Evolutionary conservation across 1,140 invertebrate species (phyloP).

Genomic region (Drosophila asahinai): DNA sequence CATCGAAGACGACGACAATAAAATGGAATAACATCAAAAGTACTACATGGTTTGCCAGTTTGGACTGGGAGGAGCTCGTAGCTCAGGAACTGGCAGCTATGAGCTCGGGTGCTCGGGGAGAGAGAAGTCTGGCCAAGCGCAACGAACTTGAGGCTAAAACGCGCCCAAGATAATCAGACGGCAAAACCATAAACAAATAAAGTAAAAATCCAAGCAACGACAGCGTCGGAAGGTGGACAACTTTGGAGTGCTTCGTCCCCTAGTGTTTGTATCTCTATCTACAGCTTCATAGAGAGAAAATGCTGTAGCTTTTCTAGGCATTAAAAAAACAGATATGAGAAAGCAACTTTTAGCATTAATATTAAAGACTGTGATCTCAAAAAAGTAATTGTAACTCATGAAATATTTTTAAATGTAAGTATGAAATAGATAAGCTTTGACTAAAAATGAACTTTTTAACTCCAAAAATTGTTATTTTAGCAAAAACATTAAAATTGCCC

Average conservation of each 20-base stretch:
- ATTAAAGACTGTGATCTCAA: no score
- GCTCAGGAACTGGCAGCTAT: not conserved
- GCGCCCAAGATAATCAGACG: conserved; percentile 80
- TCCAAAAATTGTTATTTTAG: no score
- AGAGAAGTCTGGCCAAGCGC: conserved; percentile 66
- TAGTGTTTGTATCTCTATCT: conserved; percentile 32
- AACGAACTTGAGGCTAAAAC: conserved; percentile 79
- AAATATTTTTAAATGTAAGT: no score
- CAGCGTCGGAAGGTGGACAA: conserved; percentile 50
- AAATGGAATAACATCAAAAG: conserved; percentile 79
- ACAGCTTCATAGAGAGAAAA: conserved; percentile 25
- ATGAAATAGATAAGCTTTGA: no score
- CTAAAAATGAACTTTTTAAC: no score
- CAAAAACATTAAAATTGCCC: no score
- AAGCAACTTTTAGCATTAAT: no score
- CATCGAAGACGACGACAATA: conserved; percentile 59
- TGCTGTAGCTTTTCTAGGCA: no score
- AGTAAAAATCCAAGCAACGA: conserved; percentile 75
- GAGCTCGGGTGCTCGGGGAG: not conserved
- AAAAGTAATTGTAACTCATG: no score
- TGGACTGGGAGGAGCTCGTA: conserved; percentile 10
- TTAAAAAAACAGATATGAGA: not conserved
- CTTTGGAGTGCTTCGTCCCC: conserved; percentile 43
- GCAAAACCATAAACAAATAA: conserved; percentile 81
- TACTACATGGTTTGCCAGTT: conserved; percentile 35